phyloP scores from a whole-genome alignment of 2,113 vertebrate species.

The Anguilla rostrata region DNA sequence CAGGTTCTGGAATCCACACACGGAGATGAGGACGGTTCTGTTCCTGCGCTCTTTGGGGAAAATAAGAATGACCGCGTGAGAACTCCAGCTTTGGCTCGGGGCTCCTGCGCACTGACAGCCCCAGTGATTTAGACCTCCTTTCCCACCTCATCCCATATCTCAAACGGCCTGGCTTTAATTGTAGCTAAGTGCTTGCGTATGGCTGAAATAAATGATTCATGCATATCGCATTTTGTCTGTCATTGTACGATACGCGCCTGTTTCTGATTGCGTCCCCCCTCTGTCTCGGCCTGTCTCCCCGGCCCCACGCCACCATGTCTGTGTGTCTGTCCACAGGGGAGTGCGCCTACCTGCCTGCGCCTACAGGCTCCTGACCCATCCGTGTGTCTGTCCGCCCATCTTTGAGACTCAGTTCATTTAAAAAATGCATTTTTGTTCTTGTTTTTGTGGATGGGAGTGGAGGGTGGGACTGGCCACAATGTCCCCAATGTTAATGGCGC shows the following conservation, averaged over 20 bases:
- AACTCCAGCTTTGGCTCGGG: neutral
- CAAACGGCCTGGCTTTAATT: neutral
- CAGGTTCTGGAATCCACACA: neutral
- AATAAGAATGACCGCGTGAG: neutral
- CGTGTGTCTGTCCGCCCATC: neutral
- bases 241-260: neutral
- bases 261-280: neutral
- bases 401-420: neutral
- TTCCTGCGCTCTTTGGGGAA: neutral
- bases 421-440: neutral
- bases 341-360: neutral
- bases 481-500: slow-evolving; percentile 30
- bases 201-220: neutral
- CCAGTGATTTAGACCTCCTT: neutral
- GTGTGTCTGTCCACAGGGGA: neutral
- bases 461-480: neutral
- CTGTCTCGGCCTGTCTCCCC: neutral
- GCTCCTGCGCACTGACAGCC: neutral
- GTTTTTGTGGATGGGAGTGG: neutral
- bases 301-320: neutral
- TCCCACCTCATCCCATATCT: slow-evolving; percentile 1
- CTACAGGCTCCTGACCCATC: neutral
- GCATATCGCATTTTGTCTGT: neutral
- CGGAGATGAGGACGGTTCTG: neutral
- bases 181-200: neutral